These are phyloP conservation scores for Stigmatopora nigra DNA, from an alignment of 2,113 vertebrate species.

Conservation along the genomic window DNA sequence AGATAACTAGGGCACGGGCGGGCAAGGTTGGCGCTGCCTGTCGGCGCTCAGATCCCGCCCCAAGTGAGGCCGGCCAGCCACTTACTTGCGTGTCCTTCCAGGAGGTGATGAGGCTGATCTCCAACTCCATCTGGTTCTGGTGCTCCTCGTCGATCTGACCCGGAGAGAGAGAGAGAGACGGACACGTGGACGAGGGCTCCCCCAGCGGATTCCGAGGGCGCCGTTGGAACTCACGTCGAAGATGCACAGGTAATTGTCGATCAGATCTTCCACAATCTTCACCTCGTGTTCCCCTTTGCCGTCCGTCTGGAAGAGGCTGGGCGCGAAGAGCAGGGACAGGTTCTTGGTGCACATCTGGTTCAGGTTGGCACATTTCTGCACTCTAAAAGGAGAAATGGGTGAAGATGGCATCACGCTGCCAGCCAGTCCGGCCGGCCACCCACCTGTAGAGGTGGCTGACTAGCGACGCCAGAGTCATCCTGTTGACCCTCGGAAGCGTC, in stretches of 20 bases:
- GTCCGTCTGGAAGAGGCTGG: conserved; percentile 96
- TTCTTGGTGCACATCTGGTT: conserved; percentile 99
- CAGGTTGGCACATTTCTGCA: conserved; percentile 90
- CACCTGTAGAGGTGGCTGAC: conserved; percentile 92
- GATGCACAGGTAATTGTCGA: conserved; percentile 84
- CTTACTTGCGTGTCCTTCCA: conserved; percentile 95
- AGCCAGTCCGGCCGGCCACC: conserved; percentile 23
- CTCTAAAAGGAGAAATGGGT: conserved; percentile 61
- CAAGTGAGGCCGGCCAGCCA: not conserved
- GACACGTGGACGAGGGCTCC: too few relatives aligned
- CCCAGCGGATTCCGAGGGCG: not conserved
- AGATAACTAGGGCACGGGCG: conserved; percentile 74
- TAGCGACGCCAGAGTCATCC: conserved; percentile 83
- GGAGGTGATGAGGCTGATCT: conserved; percentile 92
- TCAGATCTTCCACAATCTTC: conserved; percentile 91
- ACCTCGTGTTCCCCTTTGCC: conserved; percentile 94
- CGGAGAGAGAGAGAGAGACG: not conserved
- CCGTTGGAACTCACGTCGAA: conserved; percentile 78
- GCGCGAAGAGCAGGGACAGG: conserved; percentile 88
- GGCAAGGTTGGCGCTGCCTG: too few relatives aligned
- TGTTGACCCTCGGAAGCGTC: conserved; percentile 83
- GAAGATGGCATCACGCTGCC: not conserved
- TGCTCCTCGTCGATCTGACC: conserved; percentile 90
- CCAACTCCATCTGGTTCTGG: conserved; percentile 92
- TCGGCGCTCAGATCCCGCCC: too few relatives aligned